Evolutionary conservation across 1,140 invertebrate species (phyloP).

Genomic region (Trichonephila inaurata): DNA sequence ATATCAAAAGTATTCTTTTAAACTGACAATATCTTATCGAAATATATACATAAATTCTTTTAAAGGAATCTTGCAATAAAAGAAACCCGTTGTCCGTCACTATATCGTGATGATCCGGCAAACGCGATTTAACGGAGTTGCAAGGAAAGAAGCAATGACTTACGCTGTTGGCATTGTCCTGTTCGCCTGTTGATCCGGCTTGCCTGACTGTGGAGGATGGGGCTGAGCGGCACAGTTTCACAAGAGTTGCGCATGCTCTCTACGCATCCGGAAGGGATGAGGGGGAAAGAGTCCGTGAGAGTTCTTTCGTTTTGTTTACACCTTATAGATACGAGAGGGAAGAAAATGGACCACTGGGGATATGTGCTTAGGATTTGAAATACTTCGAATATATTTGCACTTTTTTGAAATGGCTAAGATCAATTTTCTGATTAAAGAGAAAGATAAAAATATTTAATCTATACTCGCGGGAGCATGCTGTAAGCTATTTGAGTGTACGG

Average conservation of each 20-base stretch:
- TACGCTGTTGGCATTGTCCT: constrained; percentile 51
- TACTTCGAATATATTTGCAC: too few species aligned
- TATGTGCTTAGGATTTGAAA: too few species aligned
- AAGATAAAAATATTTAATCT: too few species aligned
- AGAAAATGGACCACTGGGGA: too few species aligned
- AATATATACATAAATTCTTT: too few species aligned
- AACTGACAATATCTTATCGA: too few species aligned
- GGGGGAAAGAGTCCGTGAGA: constrained; percentile 32
- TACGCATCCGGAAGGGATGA: constrained; percentile 31
- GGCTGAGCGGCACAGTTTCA: constrained; percentile 19
- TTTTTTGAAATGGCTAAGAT: too few species aligned
- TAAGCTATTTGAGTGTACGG: too few species aligned
- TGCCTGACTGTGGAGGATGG: neutral
- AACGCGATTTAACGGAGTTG: neutral
- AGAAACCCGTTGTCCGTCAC: neutral
- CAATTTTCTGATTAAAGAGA: too few species aligned
- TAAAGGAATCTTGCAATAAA: too few species aligned
- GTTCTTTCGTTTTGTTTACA: neutral
- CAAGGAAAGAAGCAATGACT: neutral
- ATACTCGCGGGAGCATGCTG: too few species aligned
- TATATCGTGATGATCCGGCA: neutral
- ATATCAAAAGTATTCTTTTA: too few species aligned
- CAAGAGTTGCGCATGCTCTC: constrained; percentile 30
- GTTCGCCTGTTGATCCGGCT: constrained; percentile 43
- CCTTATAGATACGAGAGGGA: neutral